Evolutionary conservation across 2,888 invertebrate species (phyloP), one percentile per base, ranked within the genome.

Genomic region (Bibio marci): DNA sequence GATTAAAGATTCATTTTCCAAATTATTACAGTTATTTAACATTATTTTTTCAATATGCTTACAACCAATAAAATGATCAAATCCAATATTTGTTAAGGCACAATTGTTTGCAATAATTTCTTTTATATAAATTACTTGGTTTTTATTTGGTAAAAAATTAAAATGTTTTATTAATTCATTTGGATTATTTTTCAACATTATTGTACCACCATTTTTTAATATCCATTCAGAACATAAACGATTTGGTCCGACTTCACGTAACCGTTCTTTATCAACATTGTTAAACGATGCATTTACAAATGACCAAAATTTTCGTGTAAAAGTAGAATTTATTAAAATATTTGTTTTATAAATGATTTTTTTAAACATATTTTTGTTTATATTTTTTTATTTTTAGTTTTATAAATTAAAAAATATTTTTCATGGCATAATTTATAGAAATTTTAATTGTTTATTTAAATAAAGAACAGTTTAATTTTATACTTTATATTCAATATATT

Each of bases 181-280:
- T 1, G 53, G 43, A 2, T 51, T 47, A 37, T 65, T 66, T 38
- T 62, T 63, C 77, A 80, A 88, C 47, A 71, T 73, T 1, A 91
- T 70, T 44, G 67, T 62, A 6, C 82, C 90, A 6, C 90, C 91
- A 63, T 87, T 87, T 46, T 78, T 66, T 37, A 92, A 63, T 18
- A 91, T 67, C 91, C 91, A 92, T 61, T 92, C 91, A 1, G 90
- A 87, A 61, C 88, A 88, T 11, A 30, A 32, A 47, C 81, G 63
- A 54, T 92, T 86, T 1, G 88, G 74, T 0, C 91, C 91, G 32
- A 87, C 67, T 47, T 64, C 55, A 52, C 73, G 67, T 33, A 78
- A 65, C 41, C 82, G 66, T 0, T 70, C 62, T 14, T 59, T 50
- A 52, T 80, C 79, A 5, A 80, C 71, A 42, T 59, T 63, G 52